Evolutionary conservation across 2,113 vertebrate species (phyloP), one percentile per base, ranked within the genome.

Genomic region (Spizaetus ornatus): DNA sequence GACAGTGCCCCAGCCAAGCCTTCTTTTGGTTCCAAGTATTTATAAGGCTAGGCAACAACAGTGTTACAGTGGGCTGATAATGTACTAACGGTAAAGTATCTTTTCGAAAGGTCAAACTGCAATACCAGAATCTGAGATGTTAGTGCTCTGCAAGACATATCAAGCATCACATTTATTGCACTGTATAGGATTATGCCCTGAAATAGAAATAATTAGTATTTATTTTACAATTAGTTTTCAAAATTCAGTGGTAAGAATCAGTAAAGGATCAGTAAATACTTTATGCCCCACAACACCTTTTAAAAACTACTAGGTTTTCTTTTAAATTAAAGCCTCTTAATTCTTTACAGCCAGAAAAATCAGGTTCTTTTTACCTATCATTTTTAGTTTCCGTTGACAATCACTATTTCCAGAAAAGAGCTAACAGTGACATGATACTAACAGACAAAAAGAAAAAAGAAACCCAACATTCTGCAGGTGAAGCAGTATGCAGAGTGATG

Each of bases 1-100:
- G 70, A 84, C 63, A 81, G 73, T 93, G 90, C 62, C 89, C 88
- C 32, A 96, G 89, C 55, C 88, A 95, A 95, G 67, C 52, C 62
- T 53, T 71, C 47, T 65, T 69, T 76, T 53, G 27, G 38, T 76
- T 90, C 27, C 55, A 90, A 73, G 29, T 48, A 88, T 63, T 90
- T 88, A 32, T 34, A 86, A 88, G 66, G 95, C 91, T 59, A 93
- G 94, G 91, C 70, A 84, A 92, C 47, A 94, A 91, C 7, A 62
- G n/a, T 10, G 16, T 65, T 94, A 92, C 67, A 61, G 69, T 82
- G 66, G 90, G 55, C 74, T 89, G 61, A 47, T 58, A 87, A 74
- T 13, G 5, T 25, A 84, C 50, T 63, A 52, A 88, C 34, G 16
- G 17, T 32, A 6, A 77, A 67, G 25, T 62, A 56, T 72, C 36